phyloP scores from a whole-genome alignment of 2,797 vertebrate species.

The Neostethus bicornis region DNA sequence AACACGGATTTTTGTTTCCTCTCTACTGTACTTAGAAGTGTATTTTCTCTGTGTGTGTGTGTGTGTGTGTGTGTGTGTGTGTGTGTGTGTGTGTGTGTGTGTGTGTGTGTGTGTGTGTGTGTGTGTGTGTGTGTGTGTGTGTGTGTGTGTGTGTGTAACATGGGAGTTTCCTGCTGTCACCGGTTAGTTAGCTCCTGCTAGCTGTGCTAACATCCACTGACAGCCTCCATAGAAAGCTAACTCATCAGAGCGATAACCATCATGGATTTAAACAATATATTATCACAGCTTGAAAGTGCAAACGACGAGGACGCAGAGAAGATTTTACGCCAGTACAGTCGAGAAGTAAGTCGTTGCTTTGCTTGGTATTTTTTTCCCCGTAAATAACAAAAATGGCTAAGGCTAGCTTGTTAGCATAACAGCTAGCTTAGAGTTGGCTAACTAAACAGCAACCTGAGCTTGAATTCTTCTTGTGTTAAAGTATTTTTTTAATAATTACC shows the following conservation, averaged over 20 bases:
- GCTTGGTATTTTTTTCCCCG: slow-evolving; percentile 12
- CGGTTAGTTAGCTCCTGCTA: slow-evolving; percentile 40
- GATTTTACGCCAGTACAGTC: slow-evolving; percentile 84
- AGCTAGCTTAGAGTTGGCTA: slow-evolving; percentile 23
- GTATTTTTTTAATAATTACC: background rate
- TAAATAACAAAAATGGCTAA: slow-evolving; percentile 65
- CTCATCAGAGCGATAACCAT: slow-evolving; percentile 9
- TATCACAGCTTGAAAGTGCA: slow-evolving; percentile 78
- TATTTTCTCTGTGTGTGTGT: too few species aligned
- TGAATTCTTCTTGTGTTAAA: background rate
- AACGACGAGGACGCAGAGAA: slow-evolving; percentile 77
- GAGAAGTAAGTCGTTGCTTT: slow-evolving; percentile 81
- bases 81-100: too few species aligned
- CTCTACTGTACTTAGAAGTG: too few species aligned
- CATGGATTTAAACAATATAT: slow-evolving; percentile 80
- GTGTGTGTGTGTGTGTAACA: too few species aligned
- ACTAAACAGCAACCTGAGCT: background rate
- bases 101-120: too few species aligned
- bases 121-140: too few species aligned
- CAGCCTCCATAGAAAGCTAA: slow-evolving; percentile 7
- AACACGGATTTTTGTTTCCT: too few species aligned
- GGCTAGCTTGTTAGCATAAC: slow-evolving; percentile 28
- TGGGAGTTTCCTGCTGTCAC: slow-evolving; percentile 45
- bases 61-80: too few species aligned
- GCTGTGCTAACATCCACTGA: slow-evolving; percentile 22